phyloP scores from a whole-genome alignment of 1,140 invertebrate species.

The Diachasma alloeum region DNA sequence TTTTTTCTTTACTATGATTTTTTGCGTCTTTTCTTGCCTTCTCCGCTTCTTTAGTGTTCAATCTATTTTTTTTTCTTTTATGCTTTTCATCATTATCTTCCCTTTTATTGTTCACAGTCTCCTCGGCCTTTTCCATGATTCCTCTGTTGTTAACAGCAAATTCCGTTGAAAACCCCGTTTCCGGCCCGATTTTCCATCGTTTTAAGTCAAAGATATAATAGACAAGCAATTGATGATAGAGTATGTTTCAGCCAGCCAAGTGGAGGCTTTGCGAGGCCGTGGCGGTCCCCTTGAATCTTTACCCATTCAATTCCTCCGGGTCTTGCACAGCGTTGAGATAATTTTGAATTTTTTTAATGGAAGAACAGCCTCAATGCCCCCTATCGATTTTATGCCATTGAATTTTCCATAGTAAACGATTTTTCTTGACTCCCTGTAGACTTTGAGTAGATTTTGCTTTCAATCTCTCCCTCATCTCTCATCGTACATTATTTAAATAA shows the following conservation, averaged over 20 bases:
- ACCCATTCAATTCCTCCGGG: constrained; percentile 27
- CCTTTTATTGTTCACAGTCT: constrained; percentile 10
- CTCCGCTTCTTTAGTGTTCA: neutral
- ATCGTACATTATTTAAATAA: neutral
- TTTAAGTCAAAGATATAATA: constrained; percentile 17
- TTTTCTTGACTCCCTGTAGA: no score
- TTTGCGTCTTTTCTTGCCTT: constrained; percentile 4
- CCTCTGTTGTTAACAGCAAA: neutral
- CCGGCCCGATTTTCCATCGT: constrained; percentile 25
- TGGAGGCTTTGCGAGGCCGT: constrained; percentile 63
- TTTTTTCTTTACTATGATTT: constrained; percentile 29
- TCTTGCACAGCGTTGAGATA: constrained; percentile 48
- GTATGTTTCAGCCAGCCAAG: constrained; percentile 60
- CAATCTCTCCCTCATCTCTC: neutral
- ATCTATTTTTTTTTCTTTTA: constrained; percentile 4
- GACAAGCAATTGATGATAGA: constrained; percentile 50
- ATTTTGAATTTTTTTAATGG: neutral
- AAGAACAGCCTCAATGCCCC: no score
- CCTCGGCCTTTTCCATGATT: constrained; percentile 1
- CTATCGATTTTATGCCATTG: no score
- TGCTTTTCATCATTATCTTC: neutral
- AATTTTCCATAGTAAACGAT: no score
- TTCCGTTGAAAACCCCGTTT: neutral
- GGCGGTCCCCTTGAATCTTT: constrained; percentile 50
- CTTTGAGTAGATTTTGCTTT: no score